Evolutionary conservation across 2,113 vertebrate species (phyloP).

Genomic region (Myodes glareolus): DNA sequence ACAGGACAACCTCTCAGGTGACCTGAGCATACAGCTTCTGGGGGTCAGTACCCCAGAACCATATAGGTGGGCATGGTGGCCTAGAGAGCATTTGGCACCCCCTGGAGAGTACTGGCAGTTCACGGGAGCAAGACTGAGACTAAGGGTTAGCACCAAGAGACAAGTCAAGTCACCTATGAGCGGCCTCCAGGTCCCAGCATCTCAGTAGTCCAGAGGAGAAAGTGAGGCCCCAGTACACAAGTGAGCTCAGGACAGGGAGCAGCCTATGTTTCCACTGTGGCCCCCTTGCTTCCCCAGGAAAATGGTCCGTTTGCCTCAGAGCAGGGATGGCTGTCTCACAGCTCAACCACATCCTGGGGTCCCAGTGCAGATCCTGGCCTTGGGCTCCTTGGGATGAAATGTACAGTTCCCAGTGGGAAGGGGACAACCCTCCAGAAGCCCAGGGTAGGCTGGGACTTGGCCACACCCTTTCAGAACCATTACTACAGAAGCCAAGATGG

Average conservation of each 20-base stretch:
- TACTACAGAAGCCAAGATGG: not conserved
- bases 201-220: not conserved
- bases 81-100: not conserved
- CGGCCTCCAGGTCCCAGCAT: not conserved
- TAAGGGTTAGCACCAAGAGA: not conserved
- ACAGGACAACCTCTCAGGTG: not conserved
- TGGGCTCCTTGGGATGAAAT: not conserved
- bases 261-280: not conserved
- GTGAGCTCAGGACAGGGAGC: not conserved
- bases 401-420: not conserved
- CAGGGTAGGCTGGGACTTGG: not conserved
- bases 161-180: too few relatives aligned
- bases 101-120: not conserved
- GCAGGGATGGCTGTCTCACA: not conserved
- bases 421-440: not conserved
- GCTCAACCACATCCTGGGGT: not conserved
- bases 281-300: not conserved
- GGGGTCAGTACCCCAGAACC: not conserved
- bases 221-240: not conserved
- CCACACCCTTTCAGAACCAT: not conserved
- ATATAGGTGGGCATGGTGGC: not conserved
- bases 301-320: not conserved
- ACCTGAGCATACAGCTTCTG: not conserved
- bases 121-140: not conserved
- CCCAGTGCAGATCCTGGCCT: not conserved